Base-by-base conservation (phyloP, 2,797 vertebrate species). In the Onychomys leucogaster region DNA sequence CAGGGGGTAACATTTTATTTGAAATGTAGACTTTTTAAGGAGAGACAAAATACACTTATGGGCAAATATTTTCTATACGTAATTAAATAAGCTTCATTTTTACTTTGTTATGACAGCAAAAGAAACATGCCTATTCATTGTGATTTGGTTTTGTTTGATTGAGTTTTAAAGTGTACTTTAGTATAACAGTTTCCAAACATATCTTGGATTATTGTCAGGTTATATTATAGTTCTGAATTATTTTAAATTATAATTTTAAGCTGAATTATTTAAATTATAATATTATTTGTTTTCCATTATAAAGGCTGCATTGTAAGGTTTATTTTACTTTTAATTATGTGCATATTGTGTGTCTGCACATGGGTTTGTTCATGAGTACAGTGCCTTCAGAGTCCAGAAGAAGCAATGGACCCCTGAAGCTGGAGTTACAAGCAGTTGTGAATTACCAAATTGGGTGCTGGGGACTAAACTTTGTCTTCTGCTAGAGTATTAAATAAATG, bases 41-140 rank as follows among this genome's bases (percentile, higher is more conserved):
- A 77, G 27, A 95, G n/a, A 27, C 43, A 83, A 93, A 91, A 83
- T 83, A 4, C 3, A 91, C 34, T 92, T 93, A 8, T 95, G 25
- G 25, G 29, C 49, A 88, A 90, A 32, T 83, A 34, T 57, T 59
- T 81, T 93, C 23, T 59, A 55, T 11, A 85, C 5, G 7, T 78
- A 23, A 27, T n/a, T 73, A 89, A 89, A 23, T 84, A n/a, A 90
- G 84, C 23, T 32, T 90, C 6, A 41, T n/a, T 93, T 96, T 93
- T 67, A 71, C 46, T 93, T 91, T 91, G 21, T 9, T 32, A 73
- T 49, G 34, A 80, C 4, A 80, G 1, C 29, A 59, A 25, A 6
- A 87, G 0, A 90, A 59, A 37, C 37, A 13, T 27, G 46, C 6
- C 12, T 17, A 82, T 61, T 82, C 0, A 17, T 61, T 7, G 4